phyloP scores from a whole-genome alignment of 2,113 vertebrate species.

The Erythrocebus patas region DNA sequence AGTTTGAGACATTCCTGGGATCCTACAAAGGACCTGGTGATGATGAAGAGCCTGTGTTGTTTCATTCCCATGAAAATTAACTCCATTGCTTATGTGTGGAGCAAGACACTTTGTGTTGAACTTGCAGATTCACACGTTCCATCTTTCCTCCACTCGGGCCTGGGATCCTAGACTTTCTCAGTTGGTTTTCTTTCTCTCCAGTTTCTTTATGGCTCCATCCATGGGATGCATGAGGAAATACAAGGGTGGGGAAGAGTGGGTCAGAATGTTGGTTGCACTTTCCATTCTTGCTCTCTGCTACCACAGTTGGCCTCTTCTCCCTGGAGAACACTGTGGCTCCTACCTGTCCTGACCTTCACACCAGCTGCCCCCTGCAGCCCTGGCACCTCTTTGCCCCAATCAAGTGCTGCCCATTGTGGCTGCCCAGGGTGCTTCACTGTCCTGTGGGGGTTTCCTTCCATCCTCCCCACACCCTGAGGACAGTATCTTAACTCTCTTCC shows the following conservation, averaged over 20 bases:
- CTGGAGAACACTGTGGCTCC: rapidly evolving
- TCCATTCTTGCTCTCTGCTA: not conserved
- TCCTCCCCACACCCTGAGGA: rapidly evolving
- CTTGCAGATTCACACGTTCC: not conserved
- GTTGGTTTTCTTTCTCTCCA: not conserved
- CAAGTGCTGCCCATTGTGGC: not conserved
- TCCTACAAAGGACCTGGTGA: not conserved
- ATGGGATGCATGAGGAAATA: not conserved
- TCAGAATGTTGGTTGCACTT: not conserved
- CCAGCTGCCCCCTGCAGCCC: no score
- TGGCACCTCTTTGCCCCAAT: rapidly evolving
- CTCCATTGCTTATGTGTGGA: not conserved
- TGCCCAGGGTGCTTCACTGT: rapidly evolving
- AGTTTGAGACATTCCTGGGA: not conserved
- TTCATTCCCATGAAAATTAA: not conserved
- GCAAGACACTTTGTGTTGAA: rapidly evolving
- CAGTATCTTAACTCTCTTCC: not conserved
- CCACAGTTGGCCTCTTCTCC: not conserved
- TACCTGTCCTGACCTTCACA: not conserved
- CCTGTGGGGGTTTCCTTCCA: not conserved
- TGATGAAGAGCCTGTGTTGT: not conserved
- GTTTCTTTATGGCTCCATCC: not conserved
- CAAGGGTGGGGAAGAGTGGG: rapidly evolving
- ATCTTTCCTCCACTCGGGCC: rapidly evolving
- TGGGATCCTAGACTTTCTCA: rapidly evolving